These are phyloP conservation scores for Percina caprodes DNA, from an alignment of 2,113 vertebrate species.

Conservation along the genomic window DNA sequence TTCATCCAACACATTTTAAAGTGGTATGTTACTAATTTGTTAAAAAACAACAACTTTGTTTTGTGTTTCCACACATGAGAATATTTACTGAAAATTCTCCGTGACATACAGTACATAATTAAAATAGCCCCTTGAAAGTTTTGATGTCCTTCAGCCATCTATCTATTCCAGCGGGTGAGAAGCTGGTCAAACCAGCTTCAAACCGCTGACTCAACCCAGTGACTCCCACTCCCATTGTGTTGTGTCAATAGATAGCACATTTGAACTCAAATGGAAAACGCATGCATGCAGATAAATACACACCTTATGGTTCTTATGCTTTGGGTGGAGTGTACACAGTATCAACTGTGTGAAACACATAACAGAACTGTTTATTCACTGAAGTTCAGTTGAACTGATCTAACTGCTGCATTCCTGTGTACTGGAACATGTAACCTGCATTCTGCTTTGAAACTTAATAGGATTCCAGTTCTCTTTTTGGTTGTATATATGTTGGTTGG, in stretches of 20 bases:
- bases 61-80: slow-evolving; percentile 16
- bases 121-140: slow-evolving; percentile 12
- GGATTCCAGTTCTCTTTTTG: neutral
- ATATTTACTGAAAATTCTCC: slow-evolving; percentile 3
- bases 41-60: too few species aligned
- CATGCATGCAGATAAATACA: slow-evolving; percentile 2
- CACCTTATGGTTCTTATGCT: neutral
- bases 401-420: slow-evolving; percentile 39
- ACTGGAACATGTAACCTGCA: neutral
- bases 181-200: slow-evolving; percentile 65
- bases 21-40: neutral
- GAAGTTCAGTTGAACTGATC: slow-evolving; percentile 73
- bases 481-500: neutral
- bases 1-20: neutral
- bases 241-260: slow-evolving; percentile 74
- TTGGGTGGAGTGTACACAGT: slow-evolving; percentile 39
- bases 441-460: neutral
- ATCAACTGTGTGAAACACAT: slow-evolving; percentile 39
- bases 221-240: slow-evolving; percentile 55
- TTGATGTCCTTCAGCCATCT: neutral
- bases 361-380: slow-evolving; percentile 55
- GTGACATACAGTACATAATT: neutral
- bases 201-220: slow-evolving; percentile 66
- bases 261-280: slow-evolving; percentile 40
- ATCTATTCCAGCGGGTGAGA: slow-evolving; percentile 23